phyloP scores from a whole-genome alignment of 2,113 vertebrate species.

The Xiphias gladius region DNA sequence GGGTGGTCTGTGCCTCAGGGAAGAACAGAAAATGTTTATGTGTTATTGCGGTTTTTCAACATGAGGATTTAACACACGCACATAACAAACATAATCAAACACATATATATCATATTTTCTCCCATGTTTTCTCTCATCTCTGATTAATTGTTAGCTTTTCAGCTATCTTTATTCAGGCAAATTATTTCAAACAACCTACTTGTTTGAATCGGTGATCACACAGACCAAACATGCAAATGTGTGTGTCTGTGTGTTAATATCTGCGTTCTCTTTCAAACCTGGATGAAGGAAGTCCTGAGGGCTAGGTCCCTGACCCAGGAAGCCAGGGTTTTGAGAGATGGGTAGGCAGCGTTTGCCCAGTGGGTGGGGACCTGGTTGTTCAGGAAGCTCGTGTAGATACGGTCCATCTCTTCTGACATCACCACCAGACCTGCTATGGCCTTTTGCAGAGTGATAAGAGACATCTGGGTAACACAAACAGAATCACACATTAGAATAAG shows the following conservation, averaged over 20 bases:
- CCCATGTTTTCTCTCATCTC: not conserved
- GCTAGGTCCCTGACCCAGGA: constrained; percentile 86
- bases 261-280: constrained; percentile 69
- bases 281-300: constrained; percentile 85
- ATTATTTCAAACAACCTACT: not conserved
- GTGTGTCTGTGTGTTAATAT: constrained; percentile 1
- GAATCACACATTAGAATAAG: not conserved
- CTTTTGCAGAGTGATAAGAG: constrained; percentile 85
- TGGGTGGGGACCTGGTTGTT: constrained; percentile 86
- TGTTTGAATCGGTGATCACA: not conserved
- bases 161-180: not conserved
- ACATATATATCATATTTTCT: not conserved
- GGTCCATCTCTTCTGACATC: constrained; percentile 90
- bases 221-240: not conserved
- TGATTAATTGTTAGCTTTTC: not conserved
- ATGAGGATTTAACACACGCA: constrained; percentile 16
- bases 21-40: constrained; percentile 9
- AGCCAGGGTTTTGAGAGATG: constrained; percentile 86
- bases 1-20: constrained; percentile 25
- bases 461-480: constrained; percentile 65
- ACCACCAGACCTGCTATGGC: constrained; percentile 86
- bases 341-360: constrained; percentile 81
- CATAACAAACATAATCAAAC: not conserved
- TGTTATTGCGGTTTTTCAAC: constrained; percentile 19
- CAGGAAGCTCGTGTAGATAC: constrained; percentile 87